Conservation (phyloP, 2,888 invertebrate species). For the Synergus gifuensis region DNA sequence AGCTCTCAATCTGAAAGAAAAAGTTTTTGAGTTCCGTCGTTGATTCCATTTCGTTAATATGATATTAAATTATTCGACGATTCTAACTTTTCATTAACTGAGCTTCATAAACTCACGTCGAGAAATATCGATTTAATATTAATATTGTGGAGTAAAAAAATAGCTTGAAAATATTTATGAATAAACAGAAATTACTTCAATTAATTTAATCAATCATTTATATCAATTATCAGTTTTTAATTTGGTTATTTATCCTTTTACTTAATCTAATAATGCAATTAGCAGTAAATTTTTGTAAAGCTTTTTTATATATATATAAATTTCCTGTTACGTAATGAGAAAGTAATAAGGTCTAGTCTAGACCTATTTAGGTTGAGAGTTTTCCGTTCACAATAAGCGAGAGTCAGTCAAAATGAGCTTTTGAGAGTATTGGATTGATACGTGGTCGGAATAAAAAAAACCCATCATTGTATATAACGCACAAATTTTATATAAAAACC, state of each 20-base stretch:
- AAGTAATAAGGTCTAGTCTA: neutral
- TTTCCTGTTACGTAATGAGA: neutral
- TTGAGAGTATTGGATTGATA: neutral
- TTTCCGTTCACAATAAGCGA: neutral
- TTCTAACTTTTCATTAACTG: neutral
- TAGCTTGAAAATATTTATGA: too few species aligned
- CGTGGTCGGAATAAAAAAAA: neutral
- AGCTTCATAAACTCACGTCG: neutral
- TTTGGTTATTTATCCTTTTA: too few species aligned
- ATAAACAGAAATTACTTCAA: too few species aligned
- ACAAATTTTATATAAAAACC: neutral
- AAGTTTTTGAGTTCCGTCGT: neutral
- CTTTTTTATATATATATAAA: neutral
- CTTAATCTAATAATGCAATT: too few species aligned
- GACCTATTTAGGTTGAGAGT: neutral
- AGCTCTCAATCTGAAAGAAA: slow-evolving; percentile 20
- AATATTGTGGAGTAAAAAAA: neutral
- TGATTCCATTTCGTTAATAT: too few species aligned
- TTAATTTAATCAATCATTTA: too few species aligned
- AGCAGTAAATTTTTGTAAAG: too few species aligned
- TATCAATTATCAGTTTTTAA: too few species aligned
- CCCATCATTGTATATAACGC: neutral
- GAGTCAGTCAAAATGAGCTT: neutral
- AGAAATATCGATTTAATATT: neutral
- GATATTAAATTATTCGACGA: neutral